Conservation (phyloP, 2,888 invertebrate species). For the Ormyrus rosae region DNA sequence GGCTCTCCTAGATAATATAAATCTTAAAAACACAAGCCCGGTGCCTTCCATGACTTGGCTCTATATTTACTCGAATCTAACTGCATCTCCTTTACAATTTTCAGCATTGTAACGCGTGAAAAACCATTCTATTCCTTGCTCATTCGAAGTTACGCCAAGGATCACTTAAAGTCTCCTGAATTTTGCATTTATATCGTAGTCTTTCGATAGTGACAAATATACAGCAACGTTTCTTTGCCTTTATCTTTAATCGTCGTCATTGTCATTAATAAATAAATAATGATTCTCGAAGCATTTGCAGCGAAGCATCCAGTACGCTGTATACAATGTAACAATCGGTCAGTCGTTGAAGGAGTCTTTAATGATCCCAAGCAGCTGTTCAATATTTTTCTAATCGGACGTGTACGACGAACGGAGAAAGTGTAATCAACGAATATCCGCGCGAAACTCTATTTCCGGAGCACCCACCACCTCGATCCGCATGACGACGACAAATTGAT, state of each 20-base stretch:
- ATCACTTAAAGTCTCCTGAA: slow-evolving; percentile 45
- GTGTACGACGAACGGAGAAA: slow-evolving; percentile 49
- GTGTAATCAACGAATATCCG: slow-evolving; percentile 58
- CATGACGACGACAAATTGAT: slow-evolving; percentile 42
- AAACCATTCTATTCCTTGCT: slow-evolving; percentile 28
- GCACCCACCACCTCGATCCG: slow-evolving; percentile 39
- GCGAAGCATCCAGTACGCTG: slow-evolving; percentile 25
- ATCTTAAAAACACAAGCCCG: slow-evolving; percentile 23
- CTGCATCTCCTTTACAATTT: slow-evolving; percentile 10
- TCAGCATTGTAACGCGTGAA: slow-evolving; percentile 1
- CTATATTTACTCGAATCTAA: slow-evolving; percentile 11
- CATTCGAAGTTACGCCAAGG: slow-evolving; percentile 32
- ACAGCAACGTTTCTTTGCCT: slow-evolving; percentile 28
- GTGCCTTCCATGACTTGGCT: slow-evolving; percentile 46
- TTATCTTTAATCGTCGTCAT: slow-evolving; percentile 16
- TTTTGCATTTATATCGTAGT: slow-evolving; percentile 49
- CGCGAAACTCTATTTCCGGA: slow-evolving; percentile 44
- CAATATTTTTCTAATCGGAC: slow-evolving; percentile 57
- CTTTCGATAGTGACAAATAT: slow-evolving; percentile 39
- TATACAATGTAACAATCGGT: slow-evolving; percentile 15
- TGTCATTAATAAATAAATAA: neutral
- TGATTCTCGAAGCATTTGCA: slow-evolving; percentile 26
- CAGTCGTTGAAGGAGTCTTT: slow-evolving; percentile 42
- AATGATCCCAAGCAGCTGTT: slow-evolving; percentile 49
- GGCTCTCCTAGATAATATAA: slow-evolving; percentile 29